These are phyloP conservation scores for Neolamprologus ventralis DNA, from an alignment of 2,113 vertebrate genomes.

Conservation along the genomic window DNA sequence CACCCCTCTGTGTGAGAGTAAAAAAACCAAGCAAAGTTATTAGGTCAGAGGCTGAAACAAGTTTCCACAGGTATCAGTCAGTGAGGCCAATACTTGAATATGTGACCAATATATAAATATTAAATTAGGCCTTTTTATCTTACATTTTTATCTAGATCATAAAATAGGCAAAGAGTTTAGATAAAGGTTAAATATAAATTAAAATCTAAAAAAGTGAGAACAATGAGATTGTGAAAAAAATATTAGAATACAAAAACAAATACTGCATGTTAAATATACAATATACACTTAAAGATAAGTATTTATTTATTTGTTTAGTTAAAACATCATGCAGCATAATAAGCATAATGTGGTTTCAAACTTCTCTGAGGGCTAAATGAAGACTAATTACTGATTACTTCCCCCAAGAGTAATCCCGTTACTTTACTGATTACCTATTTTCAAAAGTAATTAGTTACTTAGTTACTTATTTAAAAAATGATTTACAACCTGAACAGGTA, in stretches of 20 bases:
- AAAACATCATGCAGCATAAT: neutral
- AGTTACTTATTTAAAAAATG: neutral
- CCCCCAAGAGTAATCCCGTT: neutral
- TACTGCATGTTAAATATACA: neutral
- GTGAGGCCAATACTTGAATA: neutral
- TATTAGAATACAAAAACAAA: neutral
- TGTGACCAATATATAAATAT: neutral
- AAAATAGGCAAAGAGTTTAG: neutral
- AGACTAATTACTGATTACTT: neutral
- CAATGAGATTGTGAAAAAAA: neutral
- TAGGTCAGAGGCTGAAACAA: neutral
- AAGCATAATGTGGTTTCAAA: neutral
- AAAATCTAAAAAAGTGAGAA: neutral
- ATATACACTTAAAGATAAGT: neutral
- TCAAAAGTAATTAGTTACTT: neutral
- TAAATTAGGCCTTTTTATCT: neutral
- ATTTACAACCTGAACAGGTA: neutral
- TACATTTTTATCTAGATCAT: neutral
- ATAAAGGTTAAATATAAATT: neutral
- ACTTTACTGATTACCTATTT: neutral
- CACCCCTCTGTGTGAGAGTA: neutral
- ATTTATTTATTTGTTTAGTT: neutral
- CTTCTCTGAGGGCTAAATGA: accelerated
- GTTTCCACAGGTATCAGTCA: neutral
- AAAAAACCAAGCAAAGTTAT: neutral